A percentile compares a stretch with the other conserved stretches of the same genome.
Conservation (phyloP, 2,888 invertebrate genomes). For the Idaea biselata region DNA sequence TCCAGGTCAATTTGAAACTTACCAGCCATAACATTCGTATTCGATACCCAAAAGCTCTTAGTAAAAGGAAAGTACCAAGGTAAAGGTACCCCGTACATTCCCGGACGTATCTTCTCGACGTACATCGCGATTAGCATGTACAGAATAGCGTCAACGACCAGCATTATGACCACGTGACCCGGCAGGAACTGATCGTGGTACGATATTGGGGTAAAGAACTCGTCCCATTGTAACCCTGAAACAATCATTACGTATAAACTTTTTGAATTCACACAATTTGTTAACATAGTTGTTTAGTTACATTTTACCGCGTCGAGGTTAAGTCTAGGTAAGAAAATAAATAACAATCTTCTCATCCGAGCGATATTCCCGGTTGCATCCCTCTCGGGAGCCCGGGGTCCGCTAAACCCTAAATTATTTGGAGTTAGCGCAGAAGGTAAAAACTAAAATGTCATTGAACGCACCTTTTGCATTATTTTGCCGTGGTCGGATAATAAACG, state of each 20-base stretch:
- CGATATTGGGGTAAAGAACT: conserved; percentile 83
- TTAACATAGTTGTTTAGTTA: no score
- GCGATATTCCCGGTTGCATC: no score
- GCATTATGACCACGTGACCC: conserved; percentile 85
- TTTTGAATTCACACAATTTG: no score
- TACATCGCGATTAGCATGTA: conserved; percentile 91
- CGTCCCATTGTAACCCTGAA: conserved; percentile 82
- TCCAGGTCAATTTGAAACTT: conserved; percentile 10
- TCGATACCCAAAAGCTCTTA: conserved; percentile 77
- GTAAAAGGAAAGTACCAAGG: conserved; percentile 91
- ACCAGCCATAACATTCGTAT: conserved; percentile 52
- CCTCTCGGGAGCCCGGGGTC: no score
- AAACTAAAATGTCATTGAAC: no score
- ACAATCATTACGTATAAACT: neutral
- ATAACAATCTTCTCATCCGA: no score
- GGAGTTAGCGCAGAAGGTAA: no score
- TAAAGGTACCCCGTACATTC: conserved; percentile 90
- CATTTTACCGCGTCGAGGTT: no score
- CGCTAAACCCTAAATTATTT: no score
- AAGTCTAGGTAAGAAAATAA: no score
- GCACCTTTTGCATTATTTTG: no score
- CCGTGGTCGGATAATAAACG: no score
- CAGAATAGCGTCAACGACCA: conserved; percentile 85
- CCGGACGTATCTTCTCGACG: conserved; percentile 92
- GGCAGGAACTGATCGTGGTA: conserved; percentile 87